phyloP scores from a whole-genome alignment of 1,140 invertebrate species.

The Drosophila dunni region DNA sequence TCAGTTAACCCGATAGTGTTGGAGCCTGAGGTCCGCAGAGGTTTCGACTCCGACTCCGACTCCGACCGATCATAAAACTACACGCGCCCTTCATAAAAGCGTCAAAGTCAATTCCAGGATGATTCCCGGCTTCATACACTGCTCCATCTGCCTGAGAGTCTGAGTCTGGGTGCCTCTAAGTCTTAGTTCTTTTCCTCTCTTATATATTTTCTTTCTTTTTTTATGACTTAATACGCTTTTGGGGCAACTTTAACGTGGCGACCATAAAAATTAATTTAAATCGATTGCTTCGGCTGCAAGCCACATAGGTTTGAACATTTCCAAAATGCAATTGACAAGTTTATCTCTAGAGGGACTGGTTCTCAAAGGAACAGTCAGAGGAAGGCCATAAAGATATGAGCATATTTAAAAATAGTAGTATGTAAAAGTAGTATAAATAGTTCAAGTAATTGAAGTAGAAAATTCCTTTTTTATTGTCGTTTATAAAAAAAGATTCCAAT shows the following conservation, averaged over 20 bases:
- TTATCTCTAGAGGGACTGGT: background rate
- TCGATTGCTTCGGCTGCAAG: constrained; percentile 27
- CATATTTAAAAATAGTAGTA: background rate
- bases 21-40: background rate
- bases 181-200: constrained; percentile 12
- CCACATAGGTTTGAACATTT: background rate
- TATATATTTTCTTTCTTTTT: constrained; percentile 24
- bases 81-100: constrained; percentile 75
- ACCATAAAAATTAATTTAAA: constrained; percentile 78
- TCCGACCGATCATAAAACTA: constrained; percentile 71
- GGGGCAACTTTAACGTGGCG: constrained; percentile 49
- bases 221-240: constrained; percentile 70
- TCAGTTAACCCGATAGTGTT: constrained; percentile 68
- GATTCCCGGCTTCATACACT: constrained; percentile 19
- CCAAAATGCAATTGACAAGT: background rate
- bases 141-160: background rate
- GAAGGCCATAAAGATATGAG: constrained; percentile 1
- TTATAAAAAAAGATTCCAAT: no score
- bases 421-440: background rate
- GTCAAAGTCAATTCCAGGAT: constrained; percentile 73
- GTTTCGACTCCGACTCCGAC: background rate
- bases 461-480: no score
- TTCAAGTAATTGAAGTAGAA: no score
- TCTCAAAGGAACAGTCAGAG: background rate
- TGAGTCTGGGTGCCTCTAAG: background rate